phyloP scores from a whole-genome alignment of 2,797 vertebrate species.

The Crenichthys baileyi region DNA sequence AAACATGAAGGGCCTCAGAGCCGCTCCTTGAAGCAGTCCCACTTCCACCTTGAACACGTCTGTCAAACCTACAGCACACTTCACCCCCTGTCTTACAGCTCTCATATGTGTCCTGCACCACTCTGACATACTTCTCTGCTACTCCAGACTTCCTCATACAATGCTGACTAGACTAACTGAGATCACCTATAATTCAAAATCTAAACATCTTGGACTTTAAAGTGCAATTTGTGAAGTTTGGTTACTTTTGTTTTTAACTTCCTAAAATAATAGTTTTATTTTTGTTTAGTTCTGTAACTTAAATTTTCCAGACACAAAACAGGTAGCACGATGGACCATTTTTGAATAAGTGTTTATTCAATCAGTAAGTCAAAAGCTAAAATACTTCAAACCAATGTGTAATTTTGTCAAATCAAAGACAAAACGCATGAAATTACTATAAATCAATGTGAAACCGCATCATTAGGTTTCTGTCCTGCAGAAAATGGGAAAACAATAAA shows the following conservation, averaged over 20 bases:
- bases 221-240: background rate
- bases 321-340: background rate
- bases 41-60: too few species aligned
- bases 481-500: background rate
- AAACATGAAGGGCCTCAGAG: too few species aligned
- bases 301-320: background rate
- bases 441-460: background rate
- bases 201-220: background rate
- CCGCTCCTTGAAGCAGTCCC: too few species aligned
- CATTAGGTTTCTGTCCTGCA: background rate
- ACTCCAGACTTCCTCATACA: too few species aligned
- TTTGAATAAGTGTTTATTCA: background rate
- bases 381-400: background rate
- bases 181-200: background rate
- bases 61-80: too few species aligned
- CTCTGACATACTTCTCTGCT: too few species aligned
- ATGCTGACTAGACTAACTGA: background rate
- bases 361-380: background rate
- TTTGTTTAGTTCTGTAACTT: background rate
- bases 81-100: too few species aligned
- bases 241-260: background rate
- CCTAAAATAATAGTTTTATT: background rate
- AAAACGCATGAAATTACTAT: background rate
- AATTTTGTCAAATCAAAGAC: background rate
- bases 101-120: too few species aligned